These are phyloP conservation scores for Oreonectes daqikongensis DNA, from an alignment of 2,797 vertebrate species.

Conservation along the genomic window DNA sequence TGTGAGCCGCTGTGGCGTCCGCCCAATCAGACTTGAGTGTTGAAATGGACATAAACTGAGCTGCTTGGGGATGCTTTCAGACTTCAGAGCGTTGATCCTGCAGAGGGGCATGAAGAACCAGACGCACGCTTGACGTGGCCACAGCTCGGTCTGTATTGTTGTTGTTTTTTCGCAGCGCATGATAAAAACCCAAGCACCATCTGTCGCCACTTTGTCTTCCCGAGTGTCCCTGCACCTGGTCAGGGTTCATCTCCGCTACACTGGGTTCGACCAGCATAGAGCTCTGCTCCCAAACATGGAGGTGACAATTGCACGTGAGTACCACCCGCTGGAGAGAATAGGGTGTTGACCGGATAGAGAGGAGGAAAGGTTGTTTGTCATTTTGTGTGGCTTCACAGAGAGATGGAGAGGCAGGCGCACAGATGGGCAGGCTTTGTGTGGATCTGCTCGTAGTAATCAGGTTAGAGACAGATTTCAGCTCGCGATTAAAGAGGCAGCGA, in stretches of 20 bases:
- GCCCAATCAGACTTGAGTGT: constrained; percentile 87
- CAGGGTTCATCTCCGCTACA: constrained; percentile 43
- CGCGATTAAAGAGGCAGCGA: constrained; percentile 58
- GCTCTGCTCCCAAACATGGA: constrained; percentile 75
- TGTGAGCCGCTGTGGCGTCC: constrained; percentile 70
- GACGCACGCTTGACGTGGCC: constrained; percentile 66
- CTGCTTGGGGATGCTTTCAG: constrained; percentile 81
- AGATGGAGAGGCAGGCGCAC: constrained; percentile 39
- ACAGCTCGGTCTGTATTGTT: constrained; percentile 59
- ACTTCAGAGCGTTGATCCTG: constrained; percentile 53
- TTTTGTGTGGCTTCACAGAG: constrained; percentile 23
- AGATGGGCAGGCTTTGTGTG: constrained; percentile 55
- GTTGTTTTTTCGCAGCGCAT: constrained; percentile 58
- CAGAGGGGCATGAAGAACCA: constrained; percentile 44
- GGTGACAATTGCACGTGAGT: constrained; percentile 78
- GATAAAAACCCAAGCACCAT: constrained; percentile 62
- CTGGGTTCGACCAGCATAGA: constrained; percentile 67
- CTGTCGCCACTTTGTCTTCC: constrained; percentile 58
- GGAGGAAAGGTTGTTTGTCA: constrained; percentile 15
- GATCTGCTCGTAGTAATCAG: constrained; percentile 70
- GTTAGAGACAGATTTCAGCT: constrained; percentile 70
- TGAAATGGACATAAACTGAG: constrained; percentile 92
- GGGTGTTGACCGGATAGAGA: constrained; percentile 54
- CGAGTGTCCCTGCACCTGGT: constrained; percentile 35
- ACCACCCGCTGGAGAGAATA: constrained; percentile 54